phyloP scores from a whole-genome alignment of 2,888 invertebrate species.

The Dyspetes luteomarginatus region DNA sequence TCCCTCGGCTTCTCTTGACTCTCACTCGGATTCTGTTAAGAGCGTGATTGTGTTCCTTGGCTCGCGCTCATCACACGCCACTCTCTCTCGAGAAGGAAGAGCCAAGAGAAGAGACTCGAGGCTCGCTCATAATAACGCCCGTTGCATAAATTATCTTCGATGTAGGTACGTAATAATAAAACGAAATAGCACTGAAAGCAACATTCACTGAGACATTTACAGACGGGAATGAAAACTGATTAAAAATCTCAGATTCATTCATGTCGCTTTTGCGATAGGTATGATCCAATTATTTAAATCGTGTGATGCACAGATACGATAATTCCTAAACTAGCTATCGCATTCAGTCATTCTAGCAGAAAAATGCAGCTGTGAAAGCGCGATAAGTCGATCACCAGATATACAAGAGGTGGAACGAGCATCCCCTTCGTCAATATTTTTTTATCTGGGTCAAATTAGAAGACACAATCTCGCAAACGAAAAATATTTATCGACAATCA shows the following conservation, averaged over 20 bases:
- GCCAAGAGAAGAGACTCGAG: constrained; percentile 9
- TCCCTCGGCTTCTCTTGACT: constrained; percentile 17
- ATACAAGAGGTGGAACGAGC: constrained; percentile 52
- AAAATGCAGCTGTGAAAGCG: constrained; percentile 18
- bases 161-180: constrained; percentile 42
- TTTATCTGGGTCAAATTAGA: not conserved
- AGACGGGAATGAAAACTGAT: not conserved
- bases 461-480: no score
- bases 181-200: constrained; percentile 22
- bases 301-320: constrained; percentile 38
- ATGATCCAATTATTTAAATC: constrained; percentile 60
- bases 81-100: constrained; percentile 34
- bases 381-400: constrained; percentile 52
- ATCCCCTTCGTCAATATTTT: not conserved
- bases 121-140: constrained; percentile 23
- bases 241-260: constrained; percentile 17
- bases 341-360: not conserved
- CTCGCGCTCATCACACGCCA: constrained; percentile 52
- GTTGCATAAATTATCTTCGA: constrained; percentile 62
- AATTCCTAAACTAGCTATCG: constrained; percentile 38
- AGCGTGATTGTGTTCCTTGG: constrained; percentile 45
- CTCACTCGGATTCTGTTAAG: constrained; percentile 48
- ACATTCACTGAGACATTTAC: constrained; percentile 8
- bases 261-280: constrained; percentile 46
- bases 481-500: no score